These are phyloP conservation scores for Pholis gunnellus DNA, from an alignment of 2,113 vertebrate genomes.

Conservation along the genomic window DNA sequence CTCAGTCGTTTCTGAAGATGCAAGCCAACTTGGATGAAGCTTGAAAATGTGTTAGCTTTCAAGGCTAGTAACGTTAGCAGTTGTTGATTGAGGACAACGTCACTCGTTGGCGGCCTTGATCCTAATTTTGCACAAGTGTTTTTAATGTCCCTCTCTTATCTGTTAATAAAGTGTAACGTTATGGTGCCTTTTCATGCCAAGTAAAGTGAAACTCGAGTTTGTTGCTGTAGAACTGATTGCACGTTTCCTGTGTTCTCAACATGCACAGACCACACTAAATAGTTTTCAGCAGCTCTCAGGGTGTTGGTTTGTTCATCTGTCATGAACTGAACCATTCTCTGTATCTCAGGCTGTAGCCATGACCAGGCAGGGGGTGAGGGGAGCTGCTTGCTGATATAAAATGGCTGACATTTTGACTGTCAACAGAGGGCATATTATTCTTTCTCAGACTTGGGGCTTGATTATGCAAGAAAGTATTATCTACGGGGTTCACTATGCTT, in stretches of 20 bases:
- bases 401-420: conserved; percentile 83
- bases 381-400: conserved; percentile 76
- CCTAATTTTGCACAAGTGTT: conserved; percentile 29
- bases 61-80: conserved; percentile 54
- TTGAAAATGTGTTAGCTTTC: conserved; percentile 69
- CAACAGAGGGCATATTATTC: conserved; percentile 72
- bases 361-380: conserved; percentile 66
- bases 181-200: conserved; percentile 45
- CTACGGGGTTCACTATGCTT: background rate
- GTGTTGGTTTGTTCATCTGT: conserved; percentile 65
- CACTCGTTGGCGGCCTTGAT: conserved; percentile 23
- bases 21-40: conserved; percentile 72
- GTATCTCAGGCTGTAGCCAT: conserved; percentile 64
- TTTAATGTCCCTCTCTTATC: background rate
- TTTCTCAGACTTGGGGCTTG: background rate
- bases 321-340: conserved; percentile 55
- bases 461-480: conserved; percentile 2
- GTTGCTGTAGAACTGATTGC: conserved; percentile 62
- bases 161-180: conserved; percentile 64
- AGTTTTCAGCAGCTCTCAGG: conserved; percentile 36
- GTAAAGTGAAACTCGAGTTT: conserved; percentile 72
- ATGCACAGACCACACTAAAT: conserved; percentile 61
- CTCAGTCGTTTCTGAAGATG: conserved; percentile 59
- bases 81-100: conserved; percentile 28
- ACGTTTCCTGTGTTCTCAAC: conserved; percentile 69